Evolutionary conservation across 2,888 invertebrate species (phyloP).

Genomic region (Drosophila mimica): DNA sequence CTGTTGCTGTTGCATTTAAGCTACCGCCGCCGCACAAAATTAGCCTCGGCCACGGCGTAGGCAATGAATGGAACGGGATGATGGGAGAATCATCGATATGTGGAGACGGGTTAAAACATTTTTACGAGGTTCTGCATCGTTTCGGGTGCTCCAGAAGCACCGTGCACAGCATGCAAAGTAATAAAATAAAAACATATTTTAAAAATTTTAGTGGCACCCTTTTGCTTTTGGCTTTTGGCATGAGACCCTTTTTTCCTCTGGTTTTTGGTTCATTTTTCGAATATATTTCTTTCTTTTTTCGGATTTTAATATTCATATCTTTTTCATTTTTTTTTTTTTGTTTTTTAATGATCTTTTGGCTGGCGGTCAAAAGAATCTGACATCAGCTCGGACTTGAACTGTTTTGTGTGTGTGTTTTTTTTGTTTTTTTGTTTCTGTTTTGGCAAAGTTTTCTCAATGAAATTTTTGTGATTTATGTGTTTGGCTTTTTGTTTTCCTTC

Average conservation of each 20-base stretch:
- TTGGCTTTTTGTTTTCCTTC: constrained; percentile 48
- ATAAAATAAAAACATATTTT: constrained; percentile 81
- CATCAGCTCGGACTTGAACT: constrained; percentile 43
- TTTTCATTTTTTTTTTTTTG: background rate
- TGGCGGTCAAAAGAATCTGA: constrained; percentile 69
- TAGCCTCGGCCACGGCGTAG: constrained; percentile 51
- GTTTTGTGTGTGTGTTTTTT: constrained; percentile 27
- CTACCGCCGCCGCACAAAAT: constrained; percentile 77
- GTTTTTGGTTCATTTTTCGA: constrained; percentile 30
- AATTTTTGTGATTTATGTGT: constrained; percentile 81
- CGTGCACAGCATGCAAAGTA: constrained; percentile 80
- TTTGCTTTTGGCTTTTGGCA: constrained; percentile 31
- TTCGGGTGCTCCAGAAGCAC: constrained; percentile 78
- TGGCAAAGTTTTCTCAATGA: constrained; percentile 80
- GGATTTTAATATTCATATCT: constrained; percentile 78
- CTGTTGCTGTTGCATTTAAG: constrained; percentile 64
- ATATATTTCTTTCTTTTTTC: constrained; percentile 31
- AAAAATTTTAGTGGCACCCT: constrained; percentile 82
- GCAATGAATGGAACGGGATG: background rate
- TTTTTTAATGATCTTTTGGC: constrained; percentile 74
- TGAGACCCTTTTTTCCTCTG: constrained; percentile 32
- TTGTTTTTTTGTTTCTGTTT: constrained; percentile 25
- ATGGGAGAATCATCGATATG: too few species aligned
- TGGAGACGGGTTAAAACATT: constrained; percentile 19
- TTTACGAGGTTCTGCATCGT: constrained; percentile 75